Evolutionary conservation across 1,140 invertebrate species (phyloP), one percentile per base, ranked within the genome.

Genomic region (Drosophila lacteicornis): DNA sequence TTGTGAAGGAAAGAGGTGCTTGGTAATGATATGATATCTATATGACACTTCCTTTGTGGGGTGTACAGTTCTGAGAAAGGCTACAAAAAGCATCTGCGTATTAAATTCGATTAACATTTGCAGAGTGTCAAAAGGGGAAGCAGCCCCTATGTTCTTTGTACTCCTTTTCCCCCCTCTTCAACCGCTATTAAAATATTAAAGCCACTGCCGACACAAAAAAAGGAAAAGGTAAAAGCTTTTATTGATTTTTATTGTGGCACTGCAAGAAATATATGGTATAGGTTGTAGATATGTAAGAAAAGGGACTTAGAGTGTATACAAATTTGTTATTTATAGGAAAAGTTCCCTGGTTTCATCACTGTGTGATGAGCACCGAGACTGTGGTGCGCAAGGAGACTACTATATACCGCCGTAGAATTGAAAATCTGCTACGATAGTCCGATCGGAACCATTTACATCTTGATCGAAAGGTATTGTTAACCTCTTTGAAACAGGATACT

Each of bases 111-210:
- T 53, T 40, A 45, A 4, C 27, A 47, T 12, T 19, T 15, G 17
- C 4, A 17, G 13, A 22, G 15, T n/a, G 25, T 19, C 60, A 36
- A 66, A 66, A 58, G 63, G 43, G 42, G n/a, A 69, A 50, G 57
- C 63, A 59, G 59, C 61, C 56, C 47, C 36, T 40, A 15, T 55
- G 8, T 55, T n/a, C 12, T 8, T 25, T 22, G 61, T 36, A 13
- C 6, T 38, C 9, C 13, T n/a, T 22, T 33, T 33, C 27, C 43
- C 42, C 59, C 46, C 11, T 4, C 33, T 22, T 11, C 27, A 22
- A 25, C 46, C 59, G 22, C 43, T 46, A n/a, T 56, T 80, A 49
- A 85, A 85, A 70, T 78, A 85, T 85, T 84, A 84, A 84, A 74
- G 81, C 49, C 76, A 67, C 19, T 36, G 38, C 33, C 33, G 46